Evolutionary conservation across 35 echinoderm and acorn worm genomes (phyloP), one percentile per base, ranked within the genome.

Genomic region (Stichopus chloronotus): DNA sequence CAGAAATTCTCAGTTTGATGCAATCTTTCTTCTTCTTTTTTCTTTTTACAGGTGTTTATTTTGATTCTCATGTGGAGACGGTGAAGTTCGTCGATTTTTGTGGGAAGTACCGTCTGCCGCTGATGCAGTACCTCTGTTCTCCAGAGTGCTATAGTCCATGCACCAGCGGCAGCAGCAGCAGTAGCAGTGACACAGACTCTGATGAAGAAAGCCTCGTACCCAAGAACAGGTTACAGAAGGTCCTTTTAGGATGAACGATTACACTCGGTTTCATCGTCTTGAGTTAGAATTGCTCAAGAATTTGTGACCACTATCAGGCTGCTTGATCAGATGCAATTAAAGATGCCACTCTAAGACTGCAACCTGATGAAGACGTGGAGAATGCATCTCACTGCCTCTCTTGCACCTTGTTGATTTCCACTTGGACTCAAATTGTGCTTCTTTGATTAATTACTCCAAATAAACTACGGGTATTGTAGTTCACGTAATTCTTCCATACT

Each of bases 11-110:
- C 30, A 43, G 30, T 43, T 43, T 43, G 30, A 43, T 43, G 0
- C n/a, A 43, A 74, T 7, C 0, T n/a, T 74, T n/a, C 22, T 74
- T 74, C 19, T 5, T 53, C 20, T 85, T 89, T 52, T 5, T 25
- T 87, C 25, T 56, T 55, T 57, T 77, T 87, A 57, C 94, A 98
- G 97, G 94, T 88, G 94, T 98, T 0, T 98, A 98, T 72, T 98
- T 98, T 77, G 92, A 94, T 22, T 95, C 97, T 10, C 92, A 87
- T n/a, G 86, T 98, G 22, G 94, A 98, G 86, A 95, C 95, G n/a
- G 83, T 98, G 79, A 98, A 98, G 81, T 98, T 98, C 88, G 97
- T 98, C 24, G 97, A 98, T 53, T 98, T 98, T 91, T 98, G 97
- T 71, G 97, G 97, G 79, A 98, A 98, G 68, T 98, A 94, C 80